Evolutionary conservation across 2,113 vertebrate species (phyloP), one percentile per base, ranked within the genome.

Genomic region (Laticauda laticaudata): DNA sequence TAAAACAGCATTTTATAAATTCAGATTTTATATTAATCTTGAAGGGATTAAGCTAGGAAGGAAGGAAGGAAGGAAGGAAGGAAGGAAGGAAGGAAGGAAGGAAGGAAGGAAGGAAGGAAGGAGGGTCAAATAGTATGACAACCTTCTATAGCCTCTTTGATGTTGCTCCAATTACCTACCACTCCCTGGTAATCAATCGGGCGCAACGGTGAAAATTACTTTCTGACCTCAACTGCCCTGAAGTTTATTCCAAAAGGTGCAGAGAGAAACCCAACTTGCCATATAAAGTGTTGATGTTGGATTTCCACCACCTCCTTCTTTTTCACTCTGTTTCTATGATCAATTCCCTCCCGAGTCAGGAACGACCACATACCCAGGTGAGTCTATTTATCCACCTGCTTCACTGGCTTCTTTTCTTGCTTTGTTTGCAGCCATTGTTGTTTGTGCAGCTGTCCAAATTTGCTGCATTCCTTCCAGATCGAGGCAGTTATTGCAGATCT

Each of bases 1-100:
- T 96, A 96, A 97, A 96, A 91, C 61, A 93, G 89, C 15, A 39
- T 94, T 97, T 96, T 96, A 95, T 95, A 95, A 95, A 96, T 92
- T 94, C 55, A 90, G 89, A 21, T 91, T 94, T 94, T 24, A 87
- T 94, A 92, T 81, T 90, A 90, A 61, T 94, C 95, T 87, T 91
- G 88, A 90, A 94, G 89, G 39, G 61, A 90, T 93, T 94, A 87
- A 11, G 55, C 9, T 94, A 48, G 48, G 48, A 48, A 51, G 48
- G 8, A 56, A 23, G 54, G 54, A 21, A 23, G 9, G 57, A 26
- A 59, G 23, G 23, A 24, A 29, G 59, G 24, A 3, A 61, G 59
- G 59, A 11, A 29, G 24, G 24, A 10, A 29, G 59, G 59, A 64
- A 29, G 26, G 59, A 29, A 29, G 26, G 61, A 29, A 29, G 61